Conservation (phyloP, 2,888 invertebrate species). For the Sericinus montela region DNA sequence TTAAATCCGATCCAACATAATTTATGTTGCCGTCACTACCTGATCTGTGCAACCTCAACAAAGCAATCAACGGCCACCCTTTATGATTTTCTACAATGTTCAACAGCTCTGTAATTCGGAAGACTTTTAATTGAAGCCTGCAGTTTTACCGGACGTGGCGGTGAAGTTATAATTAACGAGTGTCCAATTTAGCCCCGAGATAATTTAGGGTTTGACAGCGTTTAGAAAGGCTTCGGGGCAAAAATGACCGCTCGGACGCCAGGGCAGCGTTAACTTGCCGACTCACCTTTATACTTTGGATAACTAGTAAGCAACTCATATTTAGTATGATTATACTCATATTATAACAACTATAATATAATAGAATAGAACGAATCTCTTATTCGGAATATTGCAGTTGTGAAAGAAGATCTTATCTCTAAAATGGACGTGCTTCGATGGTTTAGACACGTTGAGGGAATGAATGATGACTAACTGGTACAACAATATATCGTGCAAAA, state of each 20-base stretch:
- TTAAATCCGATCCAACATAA: too few species aligned
- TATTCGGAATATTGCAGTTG: too few species aligned
- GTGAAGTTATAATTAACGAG: slow-evolving; percentile 68
- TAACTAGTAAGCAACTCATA: too few species aligned
- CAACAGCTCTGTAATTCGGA: slow-evolving; percentile 37
- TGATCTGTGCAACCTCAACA: neutral
- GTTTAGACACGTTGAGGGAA: too few species aligned
- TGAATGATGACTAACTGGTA: too few species aligned
- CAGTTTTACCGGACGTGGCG: slow-evolving; percentile 50
- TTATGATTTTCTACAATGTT: slow-evolving; percentile 22
- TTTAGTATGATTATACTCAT: too few species aligned
- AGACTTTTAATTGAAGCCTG: slow-evolving; percentile 59
- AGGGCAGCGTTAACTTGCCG: neutral
- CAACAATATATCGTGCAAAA: too few species aligned
- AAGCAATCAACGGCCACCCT: neutral
- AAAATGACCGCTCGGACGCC: slow-evolving; percentile 23
- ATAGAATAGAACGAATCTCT: too few species aligned
- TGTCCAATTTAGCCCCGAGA: slow-evolving; percentile 50
- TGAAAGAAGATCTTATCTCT: too few species aligned
- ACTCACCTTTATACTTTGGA: neutral
- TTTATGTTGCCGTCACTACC: neutral
- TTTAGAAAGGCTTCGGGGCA: slow-evolving; percentile 28
- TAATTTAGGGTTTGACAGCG: slow-evolving; percentile 57
- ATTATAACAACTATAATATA: too few species aligned
- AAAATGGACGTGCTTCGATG: too few species aligned